phyloP scores from a whole-genome alignment of 2,888 invertebrate genomes.

The Gortyna flavago region DNA sequence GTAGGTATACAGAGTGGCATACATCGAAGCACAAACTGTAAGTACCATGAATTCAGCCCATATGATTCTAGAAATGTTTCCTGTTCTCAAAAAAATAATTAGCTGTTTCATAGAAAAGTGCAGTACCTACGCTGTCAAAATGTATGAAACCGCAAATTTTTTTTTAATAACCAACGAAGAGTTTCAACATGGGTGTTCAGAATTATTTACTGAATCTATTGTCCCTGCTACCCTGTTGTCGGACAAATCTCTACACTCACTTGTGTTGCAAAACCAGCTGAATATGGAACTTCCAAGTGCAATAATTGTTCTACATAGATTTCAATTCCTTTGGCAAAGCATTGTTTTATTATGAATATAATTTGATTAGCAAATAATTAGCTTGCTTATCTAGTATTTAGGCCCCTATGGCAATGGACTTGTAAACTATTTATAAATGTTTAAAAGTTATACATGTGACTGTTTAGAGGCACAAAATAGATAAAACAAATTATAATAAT shows the following conservation, averaged over 20 bases:
- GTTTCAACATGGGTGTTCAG: not conserved
- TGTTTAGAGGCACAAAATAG: not conserved
- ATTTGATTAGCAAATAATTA: no score
- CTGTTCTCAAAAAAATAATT: no score
- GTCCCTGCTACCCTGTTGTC: no score
- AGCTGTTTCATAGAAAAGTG: not conserved
- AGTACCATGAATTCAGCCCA: not conserved
- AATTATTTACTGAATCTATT: not conserved
- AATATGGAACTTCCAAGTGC: no score
- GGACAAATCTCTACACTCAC: no score
- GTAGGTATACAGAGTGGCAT: no score
- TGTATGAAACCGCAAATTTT: no score
- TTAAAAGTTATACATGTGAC: not conserved
- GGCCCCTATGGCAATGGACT: slow-evolving; percentile 8
- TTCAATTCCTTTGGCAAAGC: not conserved
- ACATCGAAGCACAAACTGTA: not conserved
- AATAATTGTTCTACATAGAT: no score
- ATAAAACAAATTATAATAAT: no score
- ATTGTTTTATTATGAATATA: not conserved
- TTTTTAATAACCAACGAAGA: no score
- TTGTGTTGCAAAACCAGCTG: no score
- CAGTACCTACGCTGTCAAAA: no score
- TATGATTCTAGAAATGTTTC: not conserved
- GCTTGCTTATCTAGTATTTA: not conserved
- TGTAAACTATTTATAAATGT: not conserved